Conservation (phyloP, 1,140 invertebrate genomes). For the Cydia amplana region DNA sequence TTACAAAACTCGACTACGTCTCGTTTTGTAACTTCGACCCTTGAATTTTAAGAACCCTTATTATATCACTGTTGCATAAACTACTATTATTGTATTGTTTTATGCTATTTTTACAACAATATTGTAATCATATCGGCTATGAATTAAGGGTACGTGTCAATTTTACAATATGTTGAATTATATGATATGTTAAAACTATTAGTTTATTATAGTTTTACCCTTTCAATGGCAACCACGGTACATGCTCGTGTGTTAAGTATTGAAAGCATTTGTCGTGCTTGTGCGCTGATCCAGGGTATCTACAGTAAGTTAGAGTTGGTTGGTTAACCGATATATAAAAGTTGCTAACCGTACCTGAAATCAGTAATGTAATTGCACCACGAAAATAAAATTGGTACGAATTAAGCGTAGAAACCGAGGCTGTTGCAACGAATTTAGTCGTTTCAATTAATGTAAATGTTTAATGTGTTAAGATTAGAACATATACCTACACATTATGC, state of each 20-base stretch:
- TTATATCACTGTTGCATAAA: too few species aligned
- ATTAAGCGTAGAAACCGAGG: slow-evolving; percentile 39
- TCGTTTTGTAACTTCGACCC: too few species aligned
- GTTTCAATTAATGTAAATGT: slow-evolving; percentile 44
- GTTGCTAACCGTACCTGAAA: slow-evolving; percentile 23
- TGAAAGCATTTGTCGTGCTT: slow-evolving; percentile 19
- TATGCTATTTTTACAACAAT: neutral
- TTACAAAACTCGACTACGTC: too few species aligned
- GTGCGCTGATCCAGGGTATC: slow-evolving; percentile 1
- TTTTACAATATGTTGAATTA: slow-evolving; percentile 15
- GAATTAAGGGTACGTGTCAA: slow-evolving; percentile 10
- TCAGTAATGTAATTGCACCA: slow-evolving; percentile 14
- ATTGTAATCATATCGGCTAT: slow-evolving; percentile 7
- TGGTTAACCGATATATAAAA: neutral
- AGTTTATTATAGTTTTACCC: slow-evolving; percentile 17
- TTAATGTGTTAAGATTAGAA: slow-evolving; percentile 45
- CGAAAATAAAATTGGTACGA: slow-evolving; percentile 21
- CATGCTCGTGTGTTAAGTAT: neutral
- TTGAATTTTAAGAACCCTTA: too few species aligned
- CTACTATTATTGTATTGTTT: neutral
- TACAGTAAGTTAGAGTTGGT: slow-evolving; percentile 16
- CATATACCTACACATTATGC: slow-evolving; percentile 28
- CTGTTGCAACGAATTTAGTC: slow-evolving; percentile 44
- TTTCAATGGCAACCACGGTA: slow-evolving; percentile 4
- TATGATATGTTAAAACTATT: neutral